Conservation (phyloP, 1,140 invertebrate species). For the Dendroctonus valens region DNA sequence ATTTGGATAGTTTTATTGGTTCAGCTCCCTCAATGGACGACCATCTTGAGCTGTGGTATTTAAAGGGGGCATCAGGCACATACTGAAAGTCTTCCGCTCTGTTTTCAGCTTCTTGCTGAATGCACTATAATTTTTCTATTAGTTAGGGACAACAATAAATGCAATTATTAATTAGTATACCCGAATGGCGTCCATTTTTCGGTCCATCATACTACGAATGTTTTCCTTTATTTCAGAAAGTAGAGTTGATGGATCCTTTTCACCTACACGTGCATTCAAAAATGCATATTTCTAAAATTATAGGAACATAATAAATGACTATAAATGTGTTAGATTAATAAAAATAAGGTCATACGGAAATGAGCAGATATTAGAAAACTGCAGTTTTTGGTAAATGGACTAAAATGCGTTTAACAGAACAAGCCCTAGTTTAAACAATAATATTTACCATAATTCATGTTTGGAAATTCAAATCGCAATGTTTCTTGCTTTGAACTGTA, state of each 20-base stretch:
- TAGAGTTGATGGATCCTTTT: constrained; percentile 71
- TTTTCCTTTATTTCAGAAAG: constrained; percentile 71
- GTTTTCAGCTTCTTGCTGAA: constrained; percentile 66
- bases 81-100: constrained; percentile 62
- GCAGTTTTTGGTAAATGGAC: no score
- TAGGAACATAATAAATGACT: no score
- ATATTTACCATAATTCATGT: no score
- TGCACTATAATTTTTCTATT: constrained; percentile 56
- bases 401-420: no score
- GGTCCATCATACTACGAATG: constrained; percentile 72
- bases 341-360: background rate
- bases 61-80: constrained; percentile 50
- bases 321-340: background rate
- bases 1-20: constrained; percentile 45
- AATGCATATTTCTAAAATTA: constrained; percentile 62
- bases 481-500: no score
- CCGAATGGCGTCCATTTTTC: constrained; percentile 80
- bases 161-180: constrained; percentile 48
- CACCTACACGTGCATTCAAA: constrained; percentile 69
- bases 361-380: no score
- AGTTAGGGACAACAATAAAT: background rate
- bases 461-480: no score
- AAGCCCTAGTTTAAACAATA: no score
- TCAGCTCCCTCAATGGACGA: constrained; percentile 52
- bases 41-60: constrained; percentile 73